A percentile compares a stretch with the other conserved stretches of the same genome.
Conservation (phyloP, 2,797 vertebrate species). For the Macropodus opercularis region DNA sequence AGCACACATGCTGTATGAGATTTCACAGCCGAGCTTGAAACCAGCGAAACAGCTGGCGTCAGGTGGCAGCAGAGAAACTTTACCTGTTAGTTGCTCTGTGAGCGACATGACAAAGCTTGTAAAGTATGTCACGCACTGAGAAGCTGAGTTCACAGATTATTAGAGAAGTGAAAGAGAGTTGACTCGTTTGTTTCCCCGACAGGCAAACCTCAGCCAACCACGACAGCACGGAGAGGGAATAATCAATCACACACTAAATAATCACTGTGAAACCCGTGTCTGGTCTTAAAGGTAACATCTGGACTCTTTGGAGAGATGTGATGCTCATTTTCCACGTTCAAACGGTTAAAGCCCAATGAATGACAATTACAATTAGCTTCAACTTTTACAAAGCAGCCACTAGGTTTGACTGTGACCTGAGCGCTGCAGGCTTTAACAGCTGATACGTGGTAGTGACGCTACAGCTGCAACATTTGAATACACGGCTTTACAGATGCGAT, state of each 20-base stretch:
- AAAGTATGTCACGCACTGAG: constrained; percentile 3
- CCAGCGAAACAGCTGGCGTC: constrained; percentile 29
- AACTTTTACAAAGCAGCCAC: too few relatives aligned
- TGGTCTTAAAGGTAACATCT: too few relatives aligned
- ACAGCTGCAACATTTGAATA: not conserved
- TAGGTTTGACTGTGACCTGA: not conserved
- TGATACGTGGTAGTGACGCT: too few relatives aligned
- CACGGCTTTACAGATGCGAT: too few relatives aligned
- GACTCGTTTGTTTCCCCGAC: constrained; percentile 29
- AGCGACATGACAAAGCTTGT: constrained; percentile 31
- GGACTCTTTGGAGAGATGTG: not conserved
- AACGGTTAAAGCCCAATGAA: not conserved
- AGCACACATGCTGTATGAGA: not conserved
- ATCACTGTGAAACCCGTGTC: too few relatives aligned
- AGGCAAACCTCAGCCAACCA: not conserved
- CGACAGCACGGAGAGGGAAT: not conserved
- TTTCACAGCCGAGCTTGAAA: constrained; percentile 1
- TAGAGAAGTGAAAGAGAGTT: constrained; percentile 57
- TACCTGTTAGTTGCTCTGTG: constrained; percentile 31
- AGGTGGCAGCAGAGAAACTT: constrained; percentile 57
- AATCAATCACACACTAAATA: too few relatives aligned
- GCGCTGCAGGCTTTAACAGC: too few relatives aligned
- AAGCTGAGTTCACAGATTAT: constrained; percentile 42
- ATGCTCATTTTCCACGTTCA: not conserved
- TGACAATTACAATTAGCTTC: not conserved